Base-by-base conservation (phyloP, 1,140 invertebrate species). In the Trachymyrmex septentrionalis region DNA sequence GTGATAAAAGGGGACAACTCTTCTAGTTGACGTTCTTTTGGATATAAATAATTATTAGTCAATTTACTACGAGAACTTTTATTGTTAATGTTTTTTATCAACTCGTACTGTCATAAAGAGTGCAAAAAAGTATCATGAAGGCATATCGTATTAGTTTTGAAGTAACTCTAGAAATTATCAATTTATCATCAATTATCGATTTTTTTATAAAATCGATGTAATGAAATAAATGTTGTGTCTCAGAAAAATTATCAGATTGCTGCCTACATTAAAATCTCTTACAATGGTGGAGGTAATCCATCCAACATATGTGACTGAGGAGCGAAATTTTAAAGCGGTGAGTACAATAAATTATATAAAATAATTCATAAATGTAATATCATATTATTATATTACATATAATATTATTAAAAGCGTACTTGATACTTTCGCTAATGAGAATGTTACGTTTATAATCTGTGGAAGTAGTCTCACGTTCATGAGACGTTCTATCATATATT, bases 221-320 rank as follows among this genome's bases (percentile, higher is more conserved):
- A 72, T 73, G 80, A 84, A 50, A 84, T 84, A n/a, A 57, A 75
- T 34, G 55, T n/a, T 16, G 55, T 61, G 14, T 48, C 55, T 2
- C 38, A 44, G 24, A 10, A 34, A 63, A 61, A 48, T 84, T 61
- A 14, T 0, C 38, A 50, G n/a, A 63, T 61, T 75, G 7, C 27
- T 63, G 50, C 1, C 19, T 73, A 30, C 9, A 34, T 84, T n/a
- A 84, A 75, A 73, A 59, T 61, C 44, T 59, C 7, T 16, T 50
- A 67, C 50, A 19, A 90, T 90, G 88, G 88, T 90, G 5, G 88
- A 90, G n/a, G 27, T 90, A 80, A 90, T 78, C 48, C 81, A 89
- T 30, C 66, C 77, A 3, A 44, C 24, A 14, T 82, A 80, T 3
- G 76, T 63, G n/a, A 44, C 21, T 57, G 71, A 86, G 24, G 86